A percentile compares a stretch with the other conserved stretches of the same genome.
These are phyloP conservation scores for Cygnus olor DNA, from an alignment of 2,797 vertebrate species.

Conservation along the genomic window DNA sequence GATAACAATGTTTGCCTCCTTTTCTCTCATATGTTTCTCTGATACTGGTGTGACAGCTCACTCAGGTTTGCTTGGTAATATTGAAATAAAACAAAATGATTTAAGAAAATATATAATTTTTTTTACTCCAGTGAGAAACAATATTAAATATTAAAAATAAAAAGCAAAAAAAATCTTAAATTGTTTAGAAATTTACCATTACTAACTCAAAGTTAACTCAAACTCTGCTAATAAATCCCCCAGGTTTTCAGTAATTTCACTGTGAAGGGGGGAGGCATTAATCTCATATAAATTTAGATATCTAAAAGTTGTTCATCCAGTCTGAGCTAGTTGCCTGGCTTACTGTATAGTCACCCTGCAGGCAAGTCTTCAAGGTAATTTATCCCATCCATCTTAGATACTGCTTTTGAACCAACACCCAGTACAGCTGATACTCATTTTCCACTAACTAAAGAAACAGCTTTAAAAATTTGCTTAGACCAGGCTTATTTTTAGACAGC, in stretches of 20 bases:
- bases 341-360: neutral
- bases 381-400: neutral
- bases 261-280: neutral
- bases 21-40: neutral
- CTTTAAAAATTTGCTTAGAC: neutral
- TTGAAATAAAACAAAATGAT: neutral
- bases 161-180: neutral
- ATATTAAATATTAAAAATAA: neutral
- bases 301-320: neutral
- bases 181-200: neutral
- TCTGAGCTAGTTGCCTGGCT: neutral
- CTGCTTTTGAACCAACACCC: neutral
- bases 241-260: neutral
- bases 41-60: neutral
- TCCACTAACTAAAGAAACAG: neutral
- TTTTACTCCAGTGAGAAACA: neutral
- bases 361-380: neutral
- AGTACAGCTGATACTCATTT: neutral
- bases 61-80: neutral
- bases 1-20: neutral
- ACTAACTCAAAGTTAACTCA: neutral
- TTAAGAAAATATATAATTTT: neutral
- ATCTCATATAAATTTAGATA: neutral
- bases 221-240: neutral
- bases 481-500: neutral